These are phyloP conservation scores for Lucifuga dentata DNA, from an alignment of 2,113 vertebrate genomes.

Conservation along the genomic window DNA sequence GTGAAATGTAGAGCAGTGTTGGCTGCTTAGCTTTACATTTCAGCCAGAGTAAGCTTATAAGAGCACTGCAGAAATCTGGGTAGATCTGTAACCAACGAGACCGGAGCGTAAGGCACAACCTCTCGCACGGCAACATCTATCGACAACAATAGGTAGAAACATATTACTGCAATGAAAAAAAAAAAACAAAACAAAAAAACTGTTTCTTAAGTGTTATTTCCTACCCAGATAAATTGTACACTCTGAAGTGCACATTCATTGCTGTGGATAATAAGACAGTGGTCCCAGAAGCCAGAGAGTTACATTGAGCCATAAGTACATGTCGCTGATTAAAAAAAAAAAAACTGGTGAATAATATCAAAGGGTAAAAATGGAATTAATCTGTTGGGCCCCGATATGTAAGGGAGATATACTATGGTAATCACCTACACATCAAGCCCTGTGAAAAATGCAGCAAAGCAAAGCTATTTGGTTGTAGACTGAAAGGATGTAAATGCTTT, in stretches of 20 bases:
- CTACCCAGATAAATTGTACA: slow-evolving; percentile 20
- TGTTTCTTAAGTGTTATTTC: slow-evolving; percentile 38
- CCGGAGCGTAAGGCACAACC: slow-evolving; percentile 13
- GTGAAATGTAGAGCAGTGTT: slow-evolving; percentile 83
- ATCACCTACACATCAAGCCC: slow-evolving; percentile 66
- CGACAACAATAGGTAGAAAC: slow-evolving; percentile 26
- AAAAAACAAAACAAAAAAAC: slow-evolving; percentile 17
- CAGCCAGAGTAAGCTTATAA: slow-evolving; percentile 77
- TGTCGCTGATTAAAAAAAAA: slow-evolving; percentile 51
- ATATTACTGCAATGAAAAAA: slow-evolving; percentile 24
- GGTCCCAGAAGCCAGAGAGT: slow-evolving; percentile 38
- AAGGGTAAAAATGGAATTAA: slow-evolving; percentile 49
- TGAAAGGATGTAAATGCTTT: slow-evolving; percentile 78
- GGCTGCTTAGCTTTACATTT: slow-evolving; percentile 86
- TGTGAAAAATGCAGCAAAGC: slow-evolving; percentile 73
- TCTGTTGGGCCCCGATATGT: slow-evolving; percentile 47
- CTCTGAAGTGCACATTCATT: slow-evolving; percentile 17
- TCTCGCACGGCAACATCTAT: slow-evolving; percentile 35
- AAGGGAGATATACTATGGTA: slow-evolving; percentile 61
- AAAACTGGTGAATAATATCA: slow-evolving; percentile 59
- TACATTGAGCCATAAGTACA: slow-evolving; percentile 8
- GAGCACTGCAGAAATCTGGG: slow-evolving; percentile 73
- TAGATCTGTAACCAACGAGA: slow-evolving; percentile 56
- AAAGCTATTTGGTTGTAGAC: slow-evolving; percentile 74
- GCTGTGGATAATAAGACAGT: slow-evolving; percentile 41